Conservation (phyloP, 2,797 vertebrate genomes). For the Pangasius krempfi region DNA sequence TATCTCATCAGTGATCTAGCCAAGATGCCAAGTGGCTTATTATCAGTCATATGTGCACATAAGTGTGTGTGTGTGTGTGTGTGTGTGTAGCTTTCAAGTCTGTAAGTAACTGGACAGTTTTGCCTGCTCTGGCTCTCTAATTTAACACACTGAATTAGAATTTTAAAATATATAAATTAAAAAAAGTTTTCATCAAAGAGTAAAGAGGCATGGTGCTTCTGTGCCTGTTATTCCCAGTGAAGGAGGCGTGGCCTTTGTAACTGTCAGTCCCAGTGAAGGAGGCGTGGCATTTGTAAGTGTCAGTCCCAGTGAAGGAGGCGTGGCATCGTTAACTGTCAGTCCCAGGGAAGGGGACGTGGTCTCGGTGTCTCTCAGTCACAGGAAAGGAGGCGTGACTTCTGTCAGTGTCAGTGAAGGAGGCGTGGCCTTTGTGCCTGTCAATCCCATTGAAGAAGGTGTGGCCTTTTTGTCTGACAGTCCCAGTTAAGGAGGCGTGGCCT, state of each 20-base stretch:
- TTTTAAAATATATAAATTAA: too few species aligned
- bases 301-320: not conserved
- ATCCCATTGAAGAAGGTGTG: not conserved
- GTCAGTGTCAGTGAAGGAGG: not conserved
- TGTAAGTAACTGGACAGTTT: not conserved
- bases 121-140: not conserved
- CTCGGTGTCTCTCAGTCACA: not conserved
- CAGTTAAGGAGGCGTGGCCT: not conserved
- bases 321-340: not conserved
- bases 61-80: not conserved
- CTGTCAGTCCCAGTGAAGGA: not conserved
- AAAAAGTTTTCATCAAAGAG: not conserved
- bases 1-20: not conserved
- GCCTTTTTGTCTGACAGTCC: not conserved
- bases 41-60: not conserved
- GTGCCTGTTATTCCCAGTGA: not conserved
- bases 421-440: not conserved
- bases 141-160: not conserved
- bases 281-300: not conserved
- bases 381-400: not conserved
- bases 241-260: not conserved
- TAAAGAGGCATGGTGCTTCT: not conserved
- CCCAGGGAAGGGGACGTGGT: not conserved
- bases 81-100: not conserved
- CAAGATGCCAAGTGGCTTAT: not conserved